Evolutionary conservation across 2,113 vertebrate genomes (phyloP).

Genomic region (Monopterus albus): DNA sequence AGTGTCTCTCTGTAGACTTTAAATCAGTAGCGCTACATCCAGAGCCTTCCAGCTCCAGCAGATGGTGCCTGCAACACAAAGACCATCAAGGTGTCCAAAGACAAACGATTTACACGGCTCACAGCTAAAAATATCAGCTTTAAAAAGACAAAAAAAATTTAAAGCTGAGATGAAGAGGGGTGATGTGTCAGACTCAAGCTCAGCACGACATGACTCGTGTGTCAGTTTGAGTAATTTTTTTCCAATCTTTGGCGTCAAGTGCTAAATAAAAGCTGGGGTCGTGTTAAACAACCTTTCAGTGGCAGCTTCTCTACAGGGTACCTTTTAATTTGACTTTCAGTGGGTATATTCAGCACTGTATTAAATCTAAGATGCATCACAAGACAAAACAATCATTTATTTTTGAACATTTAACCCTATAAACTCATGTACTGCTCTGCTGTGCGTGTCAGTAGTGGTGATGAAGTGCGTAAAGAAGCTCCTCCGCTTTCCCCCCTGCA

Average conservation of each 20-base stretch:
- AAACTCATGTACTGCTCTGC: too few species aligned
- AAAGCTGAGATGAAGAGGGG: slow-evolving; percentile 20
- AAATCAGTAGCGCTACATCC: slow-evolving; percentile 11
- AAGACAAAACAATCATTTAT: too few species aligned
- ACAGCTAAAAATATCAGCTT: neutral
- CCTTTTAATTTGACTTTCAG: too few species aligned
- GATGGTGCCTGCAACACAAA: slow-evolving; percentile 45
- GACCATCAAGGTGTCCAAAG: slow-evolving; percentile 23
- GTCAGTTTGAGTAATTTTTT: slow-evolving; percentile 21
- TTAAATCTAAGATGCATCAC: too few species aligned
- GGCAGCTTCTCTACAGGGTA: slow-evolving; percentile 24
- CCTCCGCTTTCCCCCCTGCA: too few species aligned
- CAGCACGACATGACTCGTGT: neutral
- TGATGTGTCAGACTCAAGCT: slow-evolving; percentile 2
- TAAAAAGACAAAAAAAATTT: slow-evolving; percentile 29
- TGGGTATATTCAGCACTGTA: too few species aligned
- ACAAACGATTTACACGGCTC: slow-evolving; percentile 6
- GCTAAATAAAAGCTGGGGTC: slow-evolving; percentile 22
- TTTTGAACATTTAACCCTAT: too few species aligned
- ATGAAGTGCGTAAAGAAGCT: too few species aligned
- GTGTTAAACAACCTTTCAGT: slow-evolving; percentile 25
- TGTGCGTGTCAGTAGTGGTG: too few species aligned
- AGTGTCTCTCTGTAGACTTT: slow-evolving; percentile 20
- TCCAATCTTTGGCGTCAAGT: slow-evolving; percentile 27
- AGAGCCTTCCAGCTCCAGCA: slow-evolving; percentile 38